Evolutionary conservation across 92 coral and sea anemone genomes (phyloP).

Genomic region (Desmophyllum pertusum): DNA sequence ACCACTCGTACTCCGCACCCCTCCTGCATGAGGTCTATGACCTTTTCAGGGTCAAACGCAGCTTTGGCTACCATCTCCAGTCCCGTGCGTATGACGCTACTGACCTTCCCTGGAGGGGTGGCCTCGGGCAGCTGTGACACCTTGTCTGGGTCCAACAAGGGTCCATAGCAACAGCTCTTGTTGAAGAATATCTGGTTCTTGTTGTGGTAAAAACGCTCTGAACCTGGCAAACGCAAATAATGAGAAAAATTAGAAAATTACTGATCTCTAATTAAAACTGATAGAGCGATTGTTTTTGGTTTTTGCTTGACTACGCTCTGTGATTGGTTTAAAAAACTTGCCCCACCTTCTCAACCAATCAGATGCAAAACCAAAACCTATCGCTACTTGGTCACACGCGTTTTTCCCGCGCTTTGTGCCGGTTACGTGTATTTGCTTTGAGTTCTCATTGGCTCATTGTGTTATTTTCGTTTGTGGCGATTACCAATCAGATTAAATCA

Average conservation of each 20-base stretch:
- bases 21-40: constrained; percentile 97
- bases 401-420: no score
- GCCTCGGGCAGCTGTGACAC: constrained; percentile 96
- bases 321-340: no score
- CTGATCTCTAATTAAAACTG: not conserved
- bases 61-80: constrained; percentile 97
- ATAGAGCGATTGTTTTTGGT: not conserved
- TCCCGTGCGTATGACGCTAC: constrained; percentile 91
- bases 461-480: no score
- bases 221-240: constrained; percentile 76
- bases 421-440: no score
- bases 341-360: no score
- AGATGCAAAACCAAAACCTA: no score
- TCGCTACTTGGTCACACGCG: no score
- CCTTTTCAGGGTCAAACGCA: constrained; percentile 94
- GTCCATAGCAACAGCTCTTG: constrained; percentile 97
- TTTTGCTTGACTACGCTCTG: no score
- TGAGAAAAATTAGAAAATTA: not conserved
- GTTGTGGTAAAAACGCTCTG: constrained; percentile 98
- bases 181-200: constrained; percentile 97
- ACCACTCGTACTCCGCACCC: constrained; percentile 96
- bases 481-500: not conserved
- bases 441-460: no score
- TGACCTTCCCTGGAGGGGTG: constrained; percentile 97
- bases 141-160: constrained; percentile 90